These are phyloP conservation scores for Lates calcarifer DNA, from an alignment of 2,113 vertebrate genomes.

Conservation along the genomic window DNA sequence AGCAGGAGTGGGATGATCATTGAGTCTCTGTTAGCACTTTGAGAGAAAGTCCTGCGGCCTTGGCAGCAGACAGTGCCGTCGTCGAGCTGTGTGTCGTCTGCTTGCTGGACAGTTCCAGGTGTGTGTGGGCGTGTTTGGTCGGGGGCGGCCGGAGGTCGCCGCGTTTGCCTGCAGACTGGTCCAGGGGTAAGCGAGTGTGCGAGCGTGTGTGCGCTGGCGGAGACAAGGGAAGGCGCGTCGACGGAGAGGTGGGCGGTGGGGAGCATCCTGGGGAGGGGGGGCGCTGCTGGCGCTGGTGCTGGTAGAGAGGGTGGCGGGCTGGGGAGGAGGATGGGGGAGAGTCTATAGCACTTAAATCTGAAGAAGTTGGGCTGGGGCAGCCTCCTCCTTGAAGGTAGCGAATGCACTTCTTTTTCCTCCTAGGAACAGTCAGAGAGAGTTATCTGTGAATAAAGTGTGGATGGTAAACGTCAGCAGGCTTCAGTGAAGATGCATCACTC, in stretches of 20 bases:
- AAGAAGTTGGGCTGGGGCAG: conserved; percentile 97
- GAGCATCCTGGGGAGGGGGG: conserved; percentile 78
- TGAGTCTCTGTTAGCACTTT: conserved; percentile 79
- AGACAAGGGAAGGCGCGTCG: conserved; percentile 76
- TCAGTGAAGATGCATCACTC: conserved; percentile 66
- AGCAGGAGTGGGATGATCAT: conserved; percentile 41
- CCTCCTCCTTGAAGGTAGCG: conserved; percentile 98
- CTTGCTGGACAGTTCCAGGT: conserved; percentile 70
- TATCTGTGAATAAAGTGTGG: conserved; percentile 93
- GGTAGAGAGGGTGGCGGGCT: conserved; percentile 72
- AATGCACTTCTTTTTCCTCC: conserved; percentile 99
- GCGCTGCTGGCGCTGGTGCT: conserved; percentile 55
- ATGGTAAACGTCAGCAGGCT: conserved; percentile 85
- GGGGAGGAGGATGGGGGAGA: conserved; percentile 87
- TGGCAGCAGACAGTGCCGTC: conserved; percentile 74
- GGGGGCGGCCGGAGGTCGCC: conserved; percentile 58
- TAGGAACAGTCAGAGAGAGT: conserved; percentile 97
- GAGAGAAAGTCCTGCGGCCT: conserved; percentile 79
- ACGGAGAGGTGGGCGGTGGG: conserved; percentile 78
- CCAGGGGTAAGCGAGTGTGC: conserved; percentile 67
- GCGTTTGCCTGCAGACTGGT: conserved; percentile 71
- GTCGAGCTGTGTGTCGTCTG: conserved; percentile 64
- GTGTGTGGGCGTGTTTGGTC: conserved; percentile 70
- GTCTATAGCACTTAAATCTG: conserved; percentile 98
- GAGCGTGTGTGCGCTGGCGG: conserved; percentile 70